Percentiles rank a stretch among this genome's conserved stretches.
Evolutionary conservation across 2,797 vertebrate species (phyloP).

Genomic region (Serranus cabrilla): DNA sequence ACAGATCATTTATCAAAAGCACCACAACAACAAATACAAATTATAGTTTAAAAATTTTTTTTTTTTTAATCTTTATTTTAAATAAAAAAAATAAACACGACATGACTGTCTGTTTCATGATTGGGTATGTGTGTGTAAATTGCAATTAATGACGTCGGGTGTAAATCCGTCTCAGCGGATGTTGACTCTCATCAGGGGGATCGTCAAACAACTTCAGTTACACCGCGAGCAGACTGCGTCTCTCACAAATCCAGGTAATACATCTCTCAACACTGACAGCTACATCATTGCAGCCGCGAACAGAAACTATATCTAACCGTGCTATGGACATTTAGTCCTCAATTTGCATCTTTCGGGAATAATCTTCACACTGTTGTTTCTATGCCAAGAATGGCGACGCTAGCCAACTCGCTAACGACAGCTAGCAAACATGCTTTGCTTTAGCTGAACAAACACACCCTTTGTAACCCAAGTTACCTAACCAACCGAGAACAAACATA

Average conservation of each 20-base stretch:
- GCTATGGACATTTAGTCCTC: neutral
- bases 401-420: slow-evolving; percentile 40
- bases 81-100: too few species aligned
- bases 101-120: too few species aligned
- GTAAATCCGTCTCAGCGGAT: slow-evolving; percentile 59
- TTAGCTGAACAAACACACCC: slow-evolving; percentile 5
- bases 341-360: neutral
- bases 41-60: too few species aligned
- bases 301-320: rapidly evolving
- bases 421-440: slow-evolving; percentile 45
- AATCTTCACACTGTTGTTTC: slow-evolving; percentile 22
- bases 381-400: slow-evolving; percentile 51
- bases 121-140: neutral
- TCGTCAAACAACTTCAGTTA: slow-evolving; percentile 53
- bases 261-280: neutral
- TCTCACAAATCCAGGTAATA: slow-evolving; percentile 51
- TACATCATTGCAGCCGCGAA: rapidly evolving
- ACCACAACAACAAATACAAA: too few species aligned
- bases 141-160: slow-evolving; percentile 34
- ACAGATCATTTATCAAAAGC: too few species aligned
- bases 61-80: too few species aligned
- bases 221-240: slow-evolving; percentile 27
- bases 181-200: slow-evolving; percentile 50
- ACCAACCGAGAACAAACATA: neutral
- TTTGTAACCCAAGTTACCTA: neutral